Percentiles rank a stretch among this genome's conserved stretches.
Evolutionary conservation across 2,888 invertebrate species (phyloP).

Genomic region (Netelia inedita): DNA sequence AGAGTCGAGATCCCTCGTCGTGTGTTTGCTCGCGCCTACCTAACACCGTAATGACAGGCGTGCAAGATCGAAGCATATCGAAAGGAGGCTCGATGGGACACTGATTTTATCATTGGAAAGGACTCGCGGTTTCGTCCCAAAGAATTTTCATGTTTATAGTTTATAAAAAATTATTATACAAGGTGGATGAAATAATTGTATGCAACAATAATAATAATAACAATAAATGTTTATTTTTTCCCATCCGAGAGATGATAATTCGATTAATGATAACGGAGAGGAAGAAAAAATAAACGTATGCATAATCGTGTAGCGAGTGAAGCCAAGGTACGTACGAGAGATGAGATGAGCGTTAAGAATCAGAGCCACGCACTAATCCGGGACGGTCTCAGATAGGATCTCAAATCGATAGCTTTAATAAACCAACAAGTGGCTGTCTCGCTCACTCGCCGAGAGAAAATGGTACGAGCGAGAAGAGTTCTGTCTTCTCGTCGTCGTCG

Average conservation of each 20-base stretch:
- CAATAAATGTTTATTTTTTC: not conserved
- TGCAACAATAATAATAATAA: not conserved
- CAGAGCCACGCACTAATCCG: slow-evolving; percentile 78
- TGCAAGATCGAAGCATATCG: slow-evolving; percentile 45
- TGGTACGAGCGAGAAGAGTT: too few species aligned
- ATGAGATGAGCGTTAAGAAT: slow-evolving; percentile 72
- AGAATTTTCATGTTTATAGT: too few species aligned
- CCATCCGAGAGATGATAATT: not conserved
- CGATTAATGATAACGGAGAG: not conserved
- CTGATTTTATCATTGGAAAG: slow-evolving; percentile 39
- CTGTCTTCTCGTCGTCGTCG: not conserved
- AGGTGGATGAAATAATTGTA: too few species aligned
- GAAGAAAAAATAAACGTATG: not conserved
- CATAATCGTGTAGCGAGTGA: slow-evolving; percentile 18
- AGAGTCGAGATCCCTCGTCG: slow-evolving; percentile 43
- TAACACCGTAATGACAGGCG: slow-evolving; percentile 57
- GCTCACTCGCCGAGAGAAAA: not conserved
- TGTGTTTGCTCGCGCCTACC: slow-evolving; percentile 40
- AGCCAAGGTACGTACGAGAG: slow-evolving; percentile 53
- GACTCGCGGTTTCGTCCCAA: not conserved
- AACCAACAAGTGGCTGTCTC: slow-evolving; percentile 78
- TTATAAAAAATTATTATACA: too few species aligned
- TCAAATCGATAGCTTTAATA: slow-evolving; percentile 82
- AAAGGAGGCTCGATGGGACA: not conserved
- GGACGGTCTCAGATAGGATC: slow-evolving; percentile 77